Conservation (phyloP, 2,888 invertebrate genomes). For the Eutolmus rufibarbis region DNA sequence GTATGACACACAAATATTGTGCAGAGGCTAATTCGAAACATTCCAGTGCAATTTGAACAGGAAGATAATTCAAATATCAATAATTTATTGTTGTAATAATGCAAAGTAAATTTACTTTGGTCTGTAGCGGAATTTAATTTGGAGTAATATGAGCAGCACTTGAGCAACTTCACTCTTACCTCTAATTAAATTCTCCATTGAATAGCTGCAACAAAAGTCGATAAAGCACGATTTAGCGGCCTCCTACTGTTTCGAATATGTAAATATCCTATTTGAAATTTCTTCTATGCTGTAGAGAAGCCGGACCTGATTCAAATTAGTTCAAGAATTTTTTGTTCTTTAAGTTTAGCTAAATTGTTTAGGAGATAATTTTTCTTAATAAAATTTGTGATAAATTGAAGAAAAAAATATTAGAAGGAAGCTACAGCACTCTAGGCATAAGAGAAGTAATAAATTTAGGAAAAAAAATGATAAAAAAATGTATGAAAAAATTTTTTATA, state of each 20-base stretch:
- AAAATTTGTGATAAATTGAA: constrained; percentile 39
- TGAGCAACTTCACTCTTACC: background rate
- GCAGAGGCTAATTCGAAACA: background rate
- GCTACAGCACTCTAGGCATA: background rate
- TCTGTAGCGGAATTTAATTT: background rate
- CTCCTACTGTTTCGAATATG: background rate
- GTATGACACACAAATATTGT: background rate
- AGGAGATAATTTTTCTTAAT: constrained; percentile 23
- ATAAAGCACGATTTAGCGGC: background rate
- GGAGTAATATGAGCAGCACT: background rate
- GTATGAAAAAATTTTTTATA: constrained; percentile 30
- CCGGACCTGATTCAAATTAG: background rate
- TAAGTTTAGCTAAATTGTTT: constrained; percentile 17
- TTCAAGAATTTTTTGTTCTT: background rate
- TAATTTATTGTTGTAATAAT: background rate
- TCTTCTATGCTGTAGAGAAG: background rate
- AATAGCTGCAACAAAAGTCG: background rate
- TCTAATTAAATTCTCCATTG: background rate
- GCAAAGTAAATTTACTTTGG: background rate
- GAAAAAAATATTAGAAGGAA: constrained; percentile 2
- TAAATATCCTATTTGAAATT: background rate
- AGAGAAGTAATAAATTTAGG: background rate
- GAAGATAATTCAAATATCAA: background rate
- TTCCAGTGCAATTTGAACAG: background rate
- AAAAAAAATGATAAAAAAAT: background rate